Conservation (phyloP, 2,113 vertebrate genomes). For the Paratilapia polleni region DNA sequence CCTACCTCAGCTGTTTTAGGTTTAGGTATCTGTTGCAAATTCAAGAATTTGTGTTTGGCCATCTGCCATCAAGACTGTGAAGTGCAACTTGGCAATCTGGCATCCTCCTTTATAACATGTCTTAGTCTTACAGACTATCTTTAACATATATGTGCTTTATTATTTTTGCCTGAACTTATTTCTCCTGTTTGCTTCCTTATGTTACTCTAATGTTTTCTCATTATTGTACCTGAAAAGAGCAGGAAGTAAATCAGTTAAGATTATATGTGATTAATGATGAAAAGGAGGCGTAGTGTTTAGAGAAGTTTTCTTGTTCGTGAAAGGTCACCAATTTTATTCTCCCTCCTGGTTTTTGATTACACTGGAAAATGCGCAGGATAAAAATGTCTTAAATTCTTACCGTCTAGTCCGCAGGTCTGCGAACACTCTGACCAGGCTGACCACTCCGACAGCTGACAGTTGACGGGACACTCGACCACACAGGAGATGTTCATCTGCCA, state of each 20-base stretch:
- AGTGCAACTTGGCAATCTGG: neutral
- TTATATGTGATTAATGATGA: neutral
- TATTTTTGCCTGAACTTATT: neutral
- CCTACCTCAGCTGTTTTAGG: fast-evolving
- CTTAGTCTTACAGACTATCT: neutral
- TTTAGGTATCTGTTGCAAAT: neutral
- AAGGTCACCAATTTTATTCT: neutral
- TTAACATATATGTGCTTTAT: neutral
- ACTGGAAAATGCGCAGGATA: neutral
- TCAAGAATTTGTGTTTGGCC: neutral
- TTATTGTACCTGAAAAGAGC: neutral
- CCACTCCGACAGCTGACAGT: slow-evolving; percentile 98
- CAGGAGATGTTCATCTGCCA: slow-evolving; percentile 97
- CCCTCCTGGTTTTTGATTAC: neutral
- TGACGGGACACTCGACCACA: slow-evolving; percentile 93
- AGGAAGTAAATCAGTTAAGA: neutral
- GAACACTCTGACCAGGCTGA: slow-evolving; percentile 94
- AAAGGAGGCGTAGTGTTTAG: neutral
- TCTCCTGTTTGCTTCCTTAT: neutral
- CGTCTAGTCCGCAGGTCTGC: slow-evolving; percentile 91
- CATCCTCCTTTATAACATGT: neutral
- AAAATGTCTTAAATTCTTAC: slow-evolving; percentile 70
- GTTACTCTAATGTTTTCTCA: fast-evolving
- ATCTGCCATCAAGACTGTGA: neutral
- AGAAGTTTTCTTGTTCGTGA: neutral